Evolutionary conservation across 2,113 vertebrate species (phyloP).

Genomic region (Xiphias gladius): DNA sequence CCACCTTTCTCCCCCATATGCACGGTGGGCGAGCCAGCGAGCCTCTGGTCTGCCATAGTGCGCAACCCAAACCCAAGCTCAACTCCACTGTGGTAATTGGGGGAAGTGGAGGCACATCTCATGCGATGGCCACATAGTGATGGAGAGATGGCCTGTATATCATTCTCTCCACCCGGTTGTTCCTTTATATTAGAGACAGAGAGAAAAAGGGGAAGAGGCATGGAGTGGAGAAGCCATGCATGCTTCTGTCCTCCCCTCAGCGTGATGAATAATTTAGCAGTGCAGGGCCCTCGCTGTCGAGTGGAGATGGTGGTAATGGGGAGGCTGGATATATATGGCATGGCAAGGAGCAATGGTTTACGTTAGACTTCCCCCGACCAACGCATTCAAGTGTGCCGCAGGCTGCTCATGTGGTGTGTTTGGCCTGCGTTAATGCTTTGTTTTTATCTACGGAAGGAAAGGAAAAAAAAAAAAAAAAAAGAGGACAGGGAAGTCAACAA

Average conservation of each 20-base stretch:
- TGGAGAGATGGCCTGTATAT: conserved; percentile 66
- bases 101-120: conserved; percentile 64
- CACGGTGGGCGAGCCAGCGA: conserved; percentile 20
- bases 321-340: conserved; percentile 72
- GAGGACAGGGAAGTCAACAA: not conserved
- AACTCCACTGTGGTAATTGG: conserved; percentile 59
- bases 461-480: not conserved
- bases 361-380: conserved; percentile 64
- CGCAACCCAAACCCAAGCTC: conserved; percentile 39
- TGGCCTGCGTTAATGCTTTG: conserved; percentile 58
- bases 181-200: conserved; percentile 73
- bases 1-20: conserved; percentile 46
- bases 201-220: conserved; percentile 64
- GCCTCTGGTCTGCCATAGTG: conserved; percentile 42
- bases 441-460: conserved; percentile 24
- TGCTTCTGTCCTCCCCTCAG: conserved; percentile 74
- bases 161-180: conserved; percentile 72
- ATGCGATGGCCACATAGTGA: conserved; percentile 62
- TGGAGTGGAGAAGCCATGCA: conserved; percentile 67
- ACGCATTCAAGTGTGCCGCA: conserved; percentile 49
- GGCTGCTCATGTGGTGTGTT: conserved; percentile 52
- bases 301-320: conserved; percentile 78
- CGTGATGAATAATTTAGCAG: conserved; percentile 83
- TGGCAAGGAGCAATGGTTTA: conserved; percentile 70
- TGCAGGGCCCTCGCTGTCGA: conserved; percentile 78